Evolutionary conservation across 2,113 vertebrate species (phyloP).

Genomic region (Grantiella picta): DNA sequence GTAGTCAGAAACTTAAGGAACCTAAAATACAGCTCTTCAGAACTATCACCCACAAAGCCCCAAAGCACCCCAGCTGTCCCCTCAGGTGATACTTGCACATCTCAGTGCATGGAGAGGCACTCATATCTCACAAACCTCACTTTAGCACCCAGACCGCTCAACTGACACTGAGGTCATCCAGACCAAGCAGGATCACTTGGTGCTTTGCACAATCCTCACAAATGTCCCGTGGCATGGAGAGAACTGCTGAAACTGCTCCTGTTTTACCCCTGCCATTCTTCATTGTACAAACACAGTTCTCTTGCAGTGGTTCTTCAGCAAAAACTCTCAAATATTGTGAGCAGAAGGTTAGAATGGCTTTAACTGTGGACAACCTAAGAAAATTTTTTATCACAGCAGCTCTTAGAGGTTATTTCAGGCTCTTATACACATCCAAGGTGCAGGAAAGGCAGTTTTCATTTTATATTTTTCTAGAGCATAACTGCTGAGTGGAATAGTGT

Average conservation of each 20-base stretch:
- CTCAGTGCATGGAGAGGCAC: background rate
- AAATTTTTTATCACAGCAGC: background rate
- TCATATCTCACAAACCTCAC: background rate
- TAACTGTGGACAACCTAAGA: background rate
- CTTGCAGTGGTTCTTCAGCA: background rate
- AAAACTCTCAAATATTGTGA: background rate
- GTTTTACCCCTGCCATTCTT: background rate
- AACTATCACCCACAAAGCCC: background rate
- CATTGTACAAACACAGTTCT: background rate
- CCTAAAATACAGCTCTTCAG: background rate
- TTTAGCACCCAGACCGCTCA: background rate
- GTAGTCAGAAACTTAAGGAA: background rate
- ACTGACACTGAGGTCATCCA: background rate
- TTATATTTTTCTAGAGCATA: fast-evolving
- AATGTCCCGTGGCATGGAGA: background rate
- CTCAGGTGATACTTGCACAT: background rate
- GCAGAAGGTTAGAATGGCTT: background rate
- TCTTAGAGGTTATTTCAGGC: background rate
- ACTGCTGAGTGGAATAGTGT: background rate
- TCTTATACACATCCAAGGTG: background rate
- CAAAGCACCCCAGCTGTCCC: background rate
- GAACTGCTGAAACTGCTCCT: background rate
- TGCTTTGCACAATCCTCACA: background rate
- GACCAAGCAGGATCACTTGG: background rate
- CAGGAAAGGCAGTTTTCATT: background rate